phyloP scores from a whole-genome alignment of 2,888 invertebrate species.

The Acrobasis repandana region DNA sequence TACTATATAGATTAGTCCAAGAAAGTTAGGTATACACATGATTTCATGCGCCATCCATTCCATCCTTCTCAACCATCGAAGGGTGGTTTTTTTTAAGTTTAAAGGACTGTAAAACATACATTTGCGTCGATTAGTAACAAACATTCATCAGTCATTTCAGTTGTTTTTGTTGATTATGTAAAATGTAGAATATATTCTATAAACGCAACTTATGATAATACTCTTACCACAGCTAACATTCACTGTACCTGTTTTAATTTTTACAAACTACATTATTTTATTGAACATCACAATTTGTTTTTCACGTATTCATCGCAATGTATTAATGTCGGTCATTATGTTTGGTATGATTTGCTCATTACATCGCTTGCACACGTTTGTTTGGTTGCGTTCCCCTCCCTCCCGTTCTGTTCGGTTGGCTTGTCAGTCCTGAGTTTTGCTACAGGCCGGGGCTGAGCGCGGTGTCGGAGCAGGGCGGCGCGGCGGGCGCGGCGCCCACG shows the following conservation, averaged over 20 bases:
- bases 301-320: not conserved
- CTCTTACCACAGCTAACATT: not conserved
- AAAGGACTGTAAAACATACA: too few relatives aligned
- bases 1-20: too few relatives aligned
- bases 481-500: slow-evolving; percentile 91
- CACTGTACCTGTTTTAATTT: not conserved
- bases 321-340: slow-evolving; percentile 18
- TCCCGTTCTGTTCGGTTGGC: slow-evolving; percentile 52
- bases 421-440: slow-evolving; percentile 91
- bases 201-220: not conserved
- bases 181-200: not conserved
- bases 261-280: not conserved
- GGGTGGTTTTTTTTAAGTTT: too few relatives aligned
- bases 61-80: too few relatives aligned
- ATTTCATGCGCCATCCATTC: too few relatives aligned
- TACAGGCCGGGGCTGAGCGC: slow-evolving; percentile 88
- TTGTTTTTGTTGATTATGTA: not conserved
- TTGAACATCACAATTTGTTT: not conserved
- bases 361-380: slow-evolving; percentile 37
- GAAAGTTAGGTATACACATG: too few relatives aligned
- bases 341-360: slow-evolving; percentile 44
- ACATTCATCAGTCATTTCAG: not conserved
- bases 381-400: slow-evolving; percentile 37
- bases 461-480: slow-evolving; percentile 77
- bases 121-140: too few relatives aligned